These are phyloP conservation scores for Rhincodon typus DNA, from an alignment of 2,797 vertebrate species.

Conservation along the genomic window DNA sequence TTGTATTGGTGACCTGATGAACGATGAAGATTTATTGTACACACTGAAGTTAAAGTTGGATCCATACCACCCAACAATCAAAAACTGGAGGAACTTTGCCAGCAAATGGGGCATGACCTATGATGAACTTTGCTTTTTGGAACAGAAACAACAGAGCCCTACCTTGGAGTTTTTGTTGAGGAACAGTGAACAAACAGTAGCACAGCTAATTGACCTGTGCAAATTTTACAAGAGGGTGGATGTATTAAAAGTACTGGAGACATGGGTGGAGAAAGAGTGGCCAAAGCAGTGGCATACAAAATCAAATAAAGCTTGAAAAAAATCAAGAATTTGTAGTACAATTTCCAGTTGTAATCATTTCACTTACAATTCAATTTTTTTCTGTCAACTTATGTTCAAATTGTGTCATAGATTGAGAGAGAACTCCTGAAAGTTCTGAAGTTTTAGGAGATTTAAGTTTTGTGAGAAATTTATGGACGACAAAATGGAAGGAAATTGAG, in stretches of 20 bases:
- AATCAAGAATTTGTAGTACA: not conserved
- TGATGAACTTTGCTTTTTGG: constrained; percentile 87
- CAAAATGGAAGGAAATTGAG: not conserved
- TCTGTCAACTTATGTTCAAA: not conserved
- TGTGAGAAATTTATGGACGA: not conserved
- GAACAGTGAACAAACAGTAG: constrained; percentile 86
- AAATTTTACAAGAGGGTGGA: constrained; percentile 85
- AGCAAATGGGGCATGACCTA: constrained; percentile 98
- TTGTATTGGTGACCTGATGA: constrained; percentile 89
- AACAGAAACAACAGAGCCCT: constrained; percentile 84
- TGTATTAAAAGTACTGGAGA: constrained; percentile 79
- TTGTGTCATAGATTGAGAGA: not conserved
- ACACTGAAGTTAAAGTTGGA: constrained; percentile 86
- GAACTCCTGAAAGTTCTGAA: not conserved
- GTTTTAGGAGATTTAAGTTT: not conserved
- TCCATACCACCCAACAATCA: constrained; percentile 89
- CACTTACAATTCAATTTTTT: not conserved
- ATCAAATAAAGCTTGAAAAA: constrained; percentile 46
- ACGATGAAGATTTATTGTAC: constrained; percentile 90
- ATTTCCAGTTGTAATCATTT: constrained; percentile 32
- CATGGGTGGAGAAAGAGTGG: constrained; percentile 92
- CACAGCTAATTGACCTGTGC: constrained; percentile 86
- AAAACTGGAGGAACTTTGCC: constrained; percentile 99
- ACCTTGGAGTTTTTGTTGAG: constrained; percentile 87
- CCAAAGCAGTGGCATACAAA: constrained; percentile 71